Evolutionary conservation across 2,113 vertebrate genomes (phyloP).

Genomic region (Nibea albiflora): DNA sequence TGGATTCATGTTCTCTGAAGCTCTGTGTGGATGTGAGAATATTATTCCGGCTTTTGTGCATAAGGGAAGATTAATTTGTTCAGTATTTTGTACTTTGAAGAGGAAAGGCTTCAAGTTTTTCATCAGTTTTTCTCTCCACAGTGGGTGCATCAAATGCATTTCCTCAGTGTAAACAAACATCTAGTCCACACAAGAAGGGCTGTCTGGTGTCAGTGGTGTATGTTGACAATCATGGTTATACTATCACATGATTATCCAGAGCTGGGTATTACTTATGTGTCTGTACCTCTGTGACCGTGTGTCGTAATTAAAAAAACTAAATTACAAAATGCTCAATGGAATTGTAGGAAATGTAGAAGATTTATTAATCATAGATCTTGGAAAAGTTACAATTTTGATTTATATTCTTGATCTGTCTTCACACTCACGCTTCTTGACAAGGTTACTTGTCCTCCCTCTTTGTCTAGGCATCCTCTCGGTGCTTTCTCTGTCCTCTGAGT

Average conservation of each 20-base stretch:
- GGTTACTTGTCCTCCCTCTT: slow-evolving; percentile 13
- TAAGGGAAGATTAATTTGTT: background rate
- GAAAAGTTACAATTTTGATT: background rate
- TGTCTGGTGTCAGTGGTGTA: background rate
- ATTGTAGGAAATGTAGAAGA: no score
- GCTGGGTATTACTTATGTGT: background rate
- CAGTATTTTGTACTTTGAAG: background rate
- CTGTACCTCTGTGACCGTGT: no score
- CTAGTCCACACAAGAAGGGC: background rate
- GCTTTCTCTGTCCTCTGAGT: slow-evolving; percentile 98
- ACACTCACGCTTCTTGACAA: slow-evolving; percentile 13
- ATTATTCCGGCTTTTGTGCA: slow-evolving; percentile 3
- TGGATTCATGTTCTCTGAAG: slow-evolving; percentile 8
- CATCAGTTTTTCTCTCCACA: background rate
- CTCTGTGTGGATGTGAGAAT: background rate
- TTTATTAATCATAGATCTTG: no score
- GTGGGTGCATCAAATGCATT: background rate
- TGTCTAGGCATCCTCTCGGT: slow-evolving; percentile 96
- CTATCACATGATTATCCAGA: background rate
- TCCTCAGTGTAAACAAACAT: background rate
- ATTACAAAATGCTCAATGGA: no score
- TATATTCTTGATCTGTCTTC: background rate
- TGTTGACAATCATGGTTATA: background rate
- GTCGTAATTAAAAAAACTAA: no score
- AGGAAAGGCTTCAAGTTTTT: no score